These are phyloP conservation scores for Tenthredo notha DNA, from an alignment of 2,888 invertebrate genomes.

Conservation along the genomic window DNA sequence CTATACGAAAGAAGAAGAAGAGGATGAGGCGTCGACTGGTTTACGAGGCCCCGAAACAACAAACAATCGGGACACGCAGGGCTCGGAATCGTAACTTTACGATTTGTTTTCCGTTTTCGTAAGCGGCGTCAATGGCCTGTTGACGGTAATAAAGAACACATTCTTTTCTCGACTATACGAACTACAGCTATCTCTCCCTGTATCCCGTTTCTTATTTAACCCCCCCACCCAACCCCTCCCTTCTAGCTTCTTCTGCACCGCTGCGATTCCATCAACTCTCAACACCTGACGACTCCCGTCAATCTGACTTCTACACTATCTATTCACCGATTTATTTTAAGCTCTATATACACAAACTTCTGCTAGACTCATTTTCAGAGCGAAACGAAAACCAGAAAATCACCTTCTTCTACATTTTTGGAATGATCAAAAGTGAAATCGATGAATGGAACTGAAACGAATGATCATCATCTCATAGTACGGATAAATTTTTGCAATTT, in stretches of 20 bases:
- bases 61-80: conserved; percentile 34
- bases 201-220: neutral
- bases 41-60: conserved; percentile 51
- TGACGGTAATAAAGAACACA: conserved; percentile 67
- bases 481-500: too few species aligned
- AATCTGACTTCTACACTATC: neutral
- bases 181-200: neutral
- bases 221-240: too few species aligned
- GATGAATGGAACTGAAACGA: too few species aligned
- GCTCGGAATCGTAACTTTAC: conserved; percentile 63
- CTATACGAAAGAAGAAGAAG: neutral
- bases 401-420: too few species aligned
- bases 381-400: too few species aligned
- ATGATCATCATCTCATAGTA: too few species aligned
- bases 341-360: neutral
- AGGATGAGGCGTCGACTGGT: conserved; percentile 27
- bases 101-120: conserved; percentile 70
- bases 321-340: conserved; percentile 11
- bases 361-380: neutral
- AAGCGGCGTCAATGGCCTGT: conserved; percentile 64
- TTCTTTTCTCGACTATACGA: conserved; percentile 21
- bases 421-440: too few species aligned
- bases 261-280: conserved; percentile 13
- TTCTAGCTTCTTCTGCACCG: neutral
- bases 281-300: conserved; percentile 49